phyloP scores from a whole-genome alignment of 2,888 invertebrate species.

The Thereva unica region DNA sequence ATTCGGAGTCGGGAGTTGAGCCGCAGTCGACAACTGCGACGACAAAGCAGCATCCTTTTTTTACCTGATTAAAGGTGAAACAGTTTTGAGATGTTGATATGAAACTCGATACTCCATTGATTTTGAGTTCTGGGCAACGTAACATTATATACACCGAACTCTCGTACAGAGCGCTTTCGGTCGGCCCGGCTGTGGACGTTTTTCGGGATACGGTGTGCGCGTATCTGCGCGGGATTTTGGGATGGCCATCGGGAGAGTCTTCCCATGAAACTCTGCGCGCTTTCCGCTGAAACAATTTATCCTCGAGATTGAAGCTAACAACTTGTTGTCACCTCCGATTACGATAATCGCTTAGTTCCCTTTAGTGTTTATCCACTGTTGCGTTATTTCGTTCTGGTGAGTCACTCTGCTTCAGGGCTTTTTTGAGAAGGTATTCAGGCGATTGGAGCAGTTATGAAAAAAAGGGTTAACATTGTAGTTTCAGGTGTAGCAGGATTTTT shows the following conservation, averaged over 20 bases:
- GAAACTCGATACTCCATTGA: conserved; percentile 31
- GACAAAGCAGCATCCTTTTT: conserved; percentile 1
- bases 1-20: background rate
- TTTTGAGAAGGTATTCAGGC: too few relatives aligned
- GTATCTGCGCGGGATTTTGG: background rate
- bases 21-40: background rate
- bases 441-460: too few relatives aligned
- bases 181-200: background rate
- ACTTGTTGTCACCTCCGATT: conserved; percentile 43
- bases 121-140: background rate
- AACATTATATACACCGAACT: too few relatives aligned
- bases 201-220: background rate
- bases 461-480: too few relatives aligned
- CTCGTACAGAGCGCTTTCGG: too few relatives aligned
- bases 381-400: conserved; percentile 31
- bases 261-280: conserved; percentile 12
- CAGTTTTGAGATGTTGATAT: conserved; percentile 22
- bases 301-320: conserved; percentile 39
- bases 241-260: conserved; percentile 3
- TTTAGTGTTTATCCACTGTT: conserved; percentile 42
- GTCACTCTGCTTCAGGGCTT: too few relatives aligned
- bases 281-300: conserved; percentile 40
- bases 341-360: conserved; percentile 43
- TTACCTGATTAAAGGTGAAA: background rate
- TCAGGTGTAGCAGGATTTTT: too few relatives aligned